Percentiles rank a stretch among this genome's conserved stretches.
Conservation (phyloP, 1,140 invertebrate genomes). For the Ruditapes philippinarum region DNA sequence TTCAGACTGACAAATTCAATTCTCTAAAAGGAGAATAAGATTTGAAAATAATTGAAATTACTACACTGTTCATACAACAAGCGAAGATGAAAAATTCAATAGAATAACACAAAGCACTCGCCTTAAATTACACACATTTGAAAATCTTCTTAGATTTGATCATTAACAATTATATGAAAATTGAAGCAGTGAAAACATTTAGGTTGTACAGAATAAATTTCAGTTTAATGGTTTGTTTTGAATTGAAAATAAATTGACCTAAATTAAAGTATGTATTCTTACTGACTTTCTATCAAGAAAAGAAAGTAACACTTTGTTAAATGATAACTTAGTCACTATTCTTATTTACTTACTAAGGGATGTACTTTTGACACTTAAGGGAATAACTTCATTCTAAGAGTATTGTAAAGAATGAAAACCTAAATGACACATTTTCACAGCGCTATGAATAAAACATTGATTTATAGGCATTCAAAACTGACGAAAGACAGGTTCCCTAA, state of each 20-base stretch:
- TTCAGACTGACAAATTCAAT: not conserved
- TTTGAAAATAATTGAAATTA: conserved; percentile 15
- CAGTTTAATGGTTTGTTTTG: no score
- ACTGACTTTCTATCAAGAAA: no score
- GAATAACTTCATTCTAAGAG: no score
- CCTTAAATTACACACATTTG: not conserved
- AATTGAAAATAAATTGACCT: no score
- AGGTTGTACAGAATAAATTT: no score
- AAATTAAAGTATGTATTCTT: no score
- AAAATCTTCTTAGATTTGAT: not conserved
- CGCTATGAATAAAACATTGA: not conserved
- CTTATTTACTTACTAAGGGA: no score
- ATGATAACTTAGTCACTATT: no score
- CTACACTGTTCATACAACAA: not conserved
- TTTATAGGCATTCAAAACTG: not conserved
- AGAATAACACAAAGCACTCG: not conserved
- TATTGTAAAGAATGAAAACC: no score
- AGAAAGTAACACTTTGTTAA: no score
- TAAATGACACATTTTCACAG: no score
- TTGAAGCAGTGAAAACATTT: not conserved
- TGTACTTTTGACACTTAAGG: no score
- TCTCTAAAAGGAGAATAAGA: not conserved
- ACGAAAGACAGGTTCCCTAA: not conserved
- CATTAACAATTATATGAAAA: not conserved
- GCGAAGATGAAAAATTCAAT: not conserved